Evolutionary conservation across 2,888 invertebrate genomes (phyloP), one percentile per base, ranked within the genome.

Genomic region (Panopea generosa): DNA sequence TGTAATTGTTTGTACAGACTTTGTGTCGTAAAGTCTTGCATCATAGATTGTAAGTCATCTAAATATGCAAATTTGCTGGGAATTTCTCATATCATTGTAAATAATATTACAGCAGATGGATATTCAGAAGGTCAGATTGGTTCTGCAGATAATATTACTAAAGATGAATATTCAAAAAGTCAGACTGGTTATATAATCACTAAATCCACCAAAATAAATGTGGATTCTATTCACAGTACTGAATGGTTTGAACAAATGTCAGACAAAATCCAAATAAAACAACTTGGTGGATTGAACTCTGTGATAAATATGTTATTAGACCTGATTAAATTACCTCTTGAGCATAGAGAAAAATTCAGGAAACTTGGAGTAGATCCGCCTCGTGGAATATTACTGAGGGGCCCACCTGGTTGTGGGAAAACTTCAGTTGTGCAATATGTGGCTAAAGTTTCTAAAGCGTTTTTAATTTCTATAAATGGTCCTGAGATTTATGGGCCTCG

Each of bases 341-440:
- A 66, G 11, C 47, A 76, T 14, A 65, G 57, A 14, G 55, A 60
- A 6, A 56, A 76, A 26, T 76, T 77, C 29, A 45, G 59, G 33
- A n/a, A 55, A 14, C 65, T 84, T 9, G 77, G 78, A n/a, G 43
- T 84, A 0, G 53, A 73, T 26, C 73, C 76, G 38, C 87, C 89
- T 0, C 66, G 72, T n/a, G 89, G 90, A 4, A 80, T 90, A 16
- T 65, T 91, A 18, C 74, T 91, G 3, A 71, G 84, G 55, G 91
- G 91, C 2, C 90, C 91, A 16, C 87, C 90, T 43, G 91, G 91
- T 0, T 88, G 88, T 77, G 91, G 91, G 0, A 91, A 91, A 68
- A 88, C 90, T 1, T 86, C 98, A 96, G 90, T 98, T 93, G 63
- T 98, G 96, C 89, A 96, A 93, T 93, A 87, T 92, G 92, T 89